Percentiles rank a stretch among this genome's conserved stretches.
Conservation (phyloP, 2,888 invertebrate species). For the Phrixothrix hirtus region DNA sequence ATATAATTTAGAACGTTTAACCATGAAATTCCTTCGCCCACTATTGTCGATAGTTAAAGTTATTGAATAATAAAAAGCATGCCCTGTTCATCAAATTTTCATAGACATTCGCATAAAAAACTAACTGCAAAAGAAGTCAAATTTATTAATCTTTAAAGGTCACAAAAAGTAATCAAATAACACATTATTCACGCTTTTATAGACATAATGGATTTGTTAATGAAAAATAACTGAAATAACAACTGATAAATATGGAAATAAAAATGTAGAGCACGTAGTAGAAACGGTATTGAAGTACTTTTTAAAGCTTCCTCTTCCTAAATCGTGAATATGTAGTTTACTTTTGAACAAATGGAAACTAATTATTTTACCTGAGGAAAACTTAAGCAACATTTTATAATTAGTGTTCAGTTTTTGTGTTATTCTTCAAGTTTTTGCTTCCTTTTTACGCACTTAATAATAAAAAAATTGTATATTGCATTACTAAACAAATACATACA, state of each 20-base stretch:
- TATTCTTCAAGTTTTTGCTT: too few relatives aligned
- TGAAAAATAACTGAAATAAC: slow-evolving; percentile 14
- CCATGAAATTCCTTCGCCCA: slow-evolving; percentile 5
- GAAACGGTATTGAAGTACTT: slow-evolving; percentile 12
- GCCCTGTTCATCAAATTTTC: slow-evolving; percentile 11
- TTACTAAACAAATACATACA: too few relatives aligned
- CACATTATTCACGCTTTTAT: slow-evolving; percentile 11
- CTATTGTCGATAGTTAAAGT: not conserved
- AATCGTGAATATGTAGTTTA: slow-evolving; percentile 3
- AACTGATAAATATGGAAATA: slow-evolving; percentile 14
- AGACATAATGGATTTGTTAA: slow-evolving; percentile 19
- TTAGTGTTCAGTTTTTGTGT: too few relatives aligned
- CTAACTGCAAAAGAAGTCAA: not conserved
- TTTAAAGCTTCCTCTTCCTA: slow-evolving; percentile 16
- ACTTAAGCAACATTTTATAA: too few relatives aligned
- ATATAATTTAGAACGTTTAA: slow-evolving; percentile 7
- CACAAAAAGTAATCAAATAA: slow-evolving; percentile 6
- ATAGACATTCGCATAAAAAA: not conserved
- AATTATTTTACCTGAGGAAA: not conserved
- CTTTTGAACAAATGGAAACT: slow-evolving; percentile 1
- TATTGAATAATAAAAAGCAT: not conserved
- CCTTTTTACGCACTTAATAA: too few relatives aligned
- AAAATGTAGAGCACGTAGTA: too few relatives aligned
- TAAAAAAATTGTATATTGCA: too few relatives aligned
- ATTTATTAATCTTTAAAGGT: slow-evolving; percentile 11